These are phyloP conservation scores for Drosophila pseudotakahashii DNA, from an alignment of 2,888 invertebrate genomes.

Conservation along the genomic window DNA sequence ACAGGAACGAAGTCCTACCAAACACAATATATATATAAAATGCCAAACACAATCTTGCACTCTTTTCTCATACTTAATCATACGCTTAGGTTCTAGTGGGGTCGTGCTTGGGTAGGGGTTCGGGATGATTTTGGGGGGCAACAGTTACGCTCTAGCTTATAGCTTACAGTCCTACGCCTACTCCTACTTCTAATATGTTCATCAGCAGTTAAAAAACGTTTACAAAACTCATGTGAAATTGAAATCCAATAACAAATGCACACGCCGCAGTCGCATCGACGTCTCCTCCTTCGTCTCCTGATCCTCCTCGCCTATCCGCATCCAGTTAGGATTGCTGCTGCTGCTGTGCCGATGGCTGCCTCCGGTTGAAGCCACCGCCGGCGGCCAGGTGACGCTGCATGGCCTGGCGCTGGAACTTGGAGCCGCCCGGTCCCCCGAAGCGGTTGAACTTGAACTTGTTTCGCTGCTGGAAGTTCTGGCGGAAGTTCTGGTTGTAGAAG, in stretches of 20 bases:
- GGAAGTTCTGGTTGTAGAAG: slow-evolving; percentile 71
- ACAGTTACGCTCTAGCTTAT: slow-evolving; percentile 68
- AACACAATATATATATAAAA: slow-evolving; percentile 21
- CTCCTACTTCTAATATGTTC: slow-evolving; percentile 55
- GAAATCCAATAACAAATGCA: slow-evolving; percentile 48
- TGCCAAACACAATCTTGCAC: slow-evolving; percentile 15
- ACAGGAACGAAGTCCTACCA: background rate
- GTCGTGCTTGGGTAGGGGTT: background rate
- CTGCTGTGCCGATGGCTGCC: slow-evolving; percentile 61
- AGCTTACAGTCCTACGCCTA: slow-evolving; percentile 66
- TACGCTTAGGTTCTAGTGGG: slow-evolving; percentile 16
- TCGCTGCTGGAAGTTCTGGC: slow-evolving; percentile 78
- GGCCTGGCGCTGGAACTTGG: slow-evolving; percentile 68
- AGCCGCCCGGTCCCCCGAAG: slow-evolving; percentile 58
- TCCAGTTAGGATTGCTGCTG: slow-evolving; percentile 69
- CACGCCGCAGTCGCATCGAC: slow-evolving; percentile 15
- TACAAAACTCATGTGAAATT: slow-evolving; percentile 54
- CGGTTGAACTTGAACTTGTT: slow-evolving; percentile 82
- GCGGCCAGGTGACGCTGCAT: slow-evolving; percentile 67
- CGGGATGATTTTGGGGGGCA: slow-evolving; percentile 14
- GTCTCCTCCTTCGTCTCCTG: background rate
- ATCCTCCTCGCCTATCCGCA: slow-evolving; percentile 18
- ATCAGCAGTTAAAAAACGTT: slow-evolving; percentile 68
- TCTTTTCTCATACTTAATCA: slow-evolving; percentile 9
- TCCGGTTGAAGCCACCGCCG: slow-evolving; percentile 63